Evolutionary conservation across 2,797 vertebrate species (phyloP).

Genomic region (Ara ararauna): DNA sequence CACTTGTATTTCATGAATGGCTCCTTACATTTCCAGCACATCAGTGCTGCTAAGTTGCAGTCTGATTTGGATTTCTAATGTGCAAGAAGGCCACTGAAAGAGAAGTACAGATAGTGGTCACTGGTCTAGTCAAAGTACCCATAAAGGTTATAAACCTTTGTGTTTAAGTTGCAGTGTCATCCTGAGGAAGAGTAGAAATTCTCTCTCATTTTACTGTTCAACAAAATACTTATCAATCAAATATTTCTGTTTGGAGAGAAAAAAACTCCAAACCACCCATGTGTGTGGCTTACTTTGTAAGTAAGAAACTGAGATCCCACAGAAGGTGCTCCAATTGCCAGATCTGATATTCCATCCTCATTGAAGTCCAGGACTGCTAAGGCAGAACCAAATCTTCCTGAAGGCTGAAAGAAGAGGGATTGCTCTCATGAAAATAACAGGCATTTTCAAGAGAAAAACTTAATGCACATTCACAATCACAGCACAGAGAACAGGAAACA

Average conservation of each 20-base stretch:
- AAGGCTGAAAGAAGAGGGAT: constrained; percentile 61
- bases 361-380: constrained; percentile 81
- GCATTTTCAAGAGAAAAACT: background rate
- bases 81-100: background rate
- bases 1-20: background rate
- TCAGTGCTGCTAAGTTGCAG: background rate
- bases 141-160: background rate
- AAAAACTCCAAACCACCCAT: rapidly evolving
- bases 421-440: background rate
- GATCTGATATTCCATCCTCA: constrained; percentile 74
- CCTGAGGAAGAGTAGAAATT: background rate
- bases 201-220: background rate
- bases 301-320: constrained; percentile 76
- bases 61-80: background rate
- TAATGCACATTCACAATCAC: background rate
- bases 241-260: background rate
- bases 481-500: background rate
- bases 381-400: constrained; percentile 82
- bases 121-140: background rate
- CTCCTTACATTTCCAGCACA: background rate
- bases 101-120: background rate
- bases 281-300: constrained; percentile 72
- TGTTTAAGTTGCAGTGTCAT: background rate
- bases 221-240: background rate
- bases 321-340: constrained; percentile 80